Conservation (phyloP, 2,113 vertebrate species). For the Tragelaphus imberbis region DNA sequence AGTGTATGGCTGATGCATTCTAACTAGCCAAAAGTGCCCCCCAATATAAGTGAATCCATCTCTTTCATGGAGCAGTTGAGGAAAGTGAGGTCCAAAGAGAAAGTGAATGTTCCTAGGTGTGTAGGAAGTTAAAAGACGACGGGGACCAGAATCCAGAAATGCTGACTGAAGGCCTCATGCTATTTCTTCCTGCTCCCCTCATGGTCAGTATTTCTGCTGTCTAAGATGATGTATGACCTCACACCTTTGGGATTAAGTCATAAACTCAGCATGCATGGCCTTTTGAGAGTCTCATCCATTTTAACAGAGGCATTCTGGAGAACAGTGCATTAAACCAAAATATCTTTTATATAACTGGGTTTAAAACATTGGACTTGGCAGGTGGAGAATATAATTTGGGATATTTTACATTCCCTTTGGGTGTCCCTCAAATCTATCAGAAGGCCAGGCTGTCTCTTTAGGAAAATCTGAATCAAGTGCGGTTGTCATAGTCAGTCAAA, state of each 20-base stretch:
- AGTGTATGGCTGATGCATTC: background rate
- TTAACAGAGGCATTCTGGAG: slow-evolving; percentile 2
- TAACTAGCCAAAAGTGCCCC: background rate
- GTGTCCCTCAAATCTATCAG: background rate
- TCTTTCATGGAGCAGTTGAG: background rate
- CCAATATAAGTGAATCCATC: background rate
- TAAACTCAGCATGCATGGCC: background rate
- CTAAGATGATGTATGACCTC: background rate
- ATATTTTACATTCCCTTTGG: background rate
- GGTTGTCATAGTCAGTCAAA: background rate
- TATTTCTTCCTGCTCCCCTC: background rate
- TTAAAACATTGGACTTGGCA: background rate
- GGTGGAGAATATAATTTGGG: background rate
- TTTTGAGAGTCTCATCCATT: slow-evolving; percentile 41
- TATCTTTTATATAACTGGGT: background rate
- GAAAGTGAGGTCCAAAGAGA: background rate
- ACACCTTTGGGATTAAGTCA: slow-evolving; percentile 21
- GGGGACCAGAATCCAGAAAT: background rate
- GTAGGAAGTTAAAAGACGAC: background rate
- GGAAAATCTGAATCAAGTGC: background rate
- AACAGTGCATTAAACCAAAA: background rate
- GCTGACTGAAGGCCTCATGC: background rate
- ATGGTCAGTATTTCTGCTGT: background rate
- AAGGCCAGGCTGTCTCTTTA: background rate
- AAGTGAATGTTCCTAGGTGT: background rate